These are phyloP conservation scores for Linepithema humile DNA, from an alignment of 1,140 invertebrate genomes.

Conservation along the genomic window DNA sequence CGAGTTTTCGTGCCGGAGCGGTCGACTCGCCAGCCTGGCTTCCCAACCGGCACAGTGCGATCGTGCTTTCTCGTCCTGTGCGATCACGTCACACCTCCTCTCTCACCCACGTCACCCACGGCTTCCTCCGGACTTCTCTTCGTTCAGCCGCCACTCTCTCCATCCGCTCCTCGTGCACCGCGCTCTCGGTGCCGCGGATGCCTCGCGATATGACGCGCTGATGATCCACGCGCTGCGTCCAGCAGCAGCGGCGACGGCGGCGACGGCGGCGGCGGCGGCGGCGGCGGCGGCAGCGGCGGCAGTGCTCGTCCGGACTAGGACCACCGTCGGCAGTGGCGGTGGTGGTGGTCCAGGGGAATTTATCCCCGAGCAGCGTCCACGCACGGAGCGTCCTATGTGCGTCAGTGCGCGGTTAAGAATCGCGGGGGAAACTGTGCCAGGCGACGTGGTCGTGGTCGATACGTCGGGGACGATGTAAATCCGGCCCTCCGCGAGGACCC, in stretches of 20 bases:
- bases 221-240: constrained; percentile 34
- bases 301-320: constrained; percentile 9
- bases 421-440: background rate
- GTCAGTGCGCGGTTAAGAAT: constrained; percentile 13
- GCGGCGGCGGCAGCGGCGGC: background rate
- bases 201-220: constrained; percentile 16
- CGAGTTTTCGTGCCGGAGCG: constrained; percentile 52
- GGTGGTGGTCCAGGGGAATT: background rate
- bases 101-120: constrained; percentile 66
- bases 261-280: background rate
- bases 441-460: constrained; percentile 13
- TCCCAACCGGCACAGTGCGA: constrained; percentile 10
- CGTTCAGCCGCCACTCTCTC: background rate
- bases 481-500: background rate
- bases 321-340: background rate
- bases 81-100: constrained; percentile 58
- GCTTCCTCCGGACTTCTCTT: constrained; percentile 46
- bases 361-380: constrained; percentile 4
- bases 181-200: background rate
- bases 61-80: constrained; percentile 3
- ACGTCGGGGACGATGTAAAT: background rate
- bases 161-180: background rate
- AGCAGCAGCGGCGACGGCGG: background rate
- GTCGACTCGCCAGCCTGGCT: constrained; percentile 58
- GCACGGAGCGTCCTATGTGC: background rate